Conservation (phyloP, 2,888 invertebrate species). For the Ecliptopera silaceata region DNA sequence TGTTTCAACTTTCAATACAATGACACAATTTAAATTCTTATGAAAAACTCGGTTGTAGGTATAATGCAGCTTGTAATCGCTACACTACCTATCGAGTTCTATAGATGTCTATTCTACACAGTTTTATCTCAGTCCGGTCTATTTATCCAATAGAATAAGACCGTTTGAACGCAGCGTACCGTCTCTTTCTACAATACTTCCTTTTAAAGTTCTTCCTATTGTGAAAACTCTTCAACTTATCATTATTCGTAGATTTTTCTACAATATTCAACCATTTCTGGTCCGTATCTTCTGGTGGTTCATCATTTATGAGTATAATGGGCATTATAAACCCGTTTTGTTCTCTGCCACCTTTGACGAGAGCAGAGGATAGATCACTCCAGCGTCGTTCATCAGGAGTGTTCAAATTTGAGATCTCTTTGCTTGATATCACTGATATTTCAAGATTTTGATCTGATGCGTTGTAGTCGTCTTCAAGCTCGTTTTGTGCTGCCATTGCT, state of each 20-base stretch:
- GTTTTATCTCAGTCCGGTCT: not conserved
- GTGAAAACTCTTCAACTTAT: slow-evolving; percentile 61
- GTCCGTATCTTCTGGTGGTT: slow-evolving; percentile 70
- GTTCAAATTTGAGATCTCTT: slow-evolving; percentile 52
- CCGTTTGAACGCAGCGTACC: slow-evolving; percentile 68
- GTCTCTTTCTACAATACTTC: slow-evolving; percentile 65
- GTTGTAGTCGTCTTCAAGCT: slow-evolving; percentile 50
- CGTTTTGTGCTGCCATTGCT: slow-evolving; percentile 53
- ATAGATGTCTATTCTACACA: not conserved
- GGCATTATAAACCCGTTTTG: slow-evolving; percentile 52
- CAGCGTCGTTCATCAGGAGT: slow-evolving; percentile 55
- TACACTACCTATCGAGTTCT: no score
- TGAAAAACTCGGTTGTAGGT: no score
- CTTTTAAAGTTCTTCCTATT: slow-evolving; percentile 63
- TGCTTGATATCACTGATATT: slow-evolving; percentile 54
- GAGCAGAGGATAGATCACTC: slow-evolving; percentile 51
- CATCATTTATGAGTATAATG: slow-evolving; percentile 72
- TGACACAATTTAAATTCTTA: no score
- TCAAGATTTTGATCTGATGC: slow-evolving; percentile 60
- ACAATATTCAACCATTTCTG: slow-evolving; percentile 65
- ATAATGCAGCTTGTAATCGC: no score
- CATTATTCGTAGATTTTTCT: slow-evolving; percentile 56
- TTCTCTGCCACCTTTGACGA: slow-evolving; percentile 52
- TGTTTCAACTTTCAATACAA: no score
- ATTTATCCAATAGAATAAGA: slow-evolving; percentile 67